Evolutionary conservation across 2,888 invertebrate species (phyloP).

Genomic region (Encarsia formosa): DNA sequence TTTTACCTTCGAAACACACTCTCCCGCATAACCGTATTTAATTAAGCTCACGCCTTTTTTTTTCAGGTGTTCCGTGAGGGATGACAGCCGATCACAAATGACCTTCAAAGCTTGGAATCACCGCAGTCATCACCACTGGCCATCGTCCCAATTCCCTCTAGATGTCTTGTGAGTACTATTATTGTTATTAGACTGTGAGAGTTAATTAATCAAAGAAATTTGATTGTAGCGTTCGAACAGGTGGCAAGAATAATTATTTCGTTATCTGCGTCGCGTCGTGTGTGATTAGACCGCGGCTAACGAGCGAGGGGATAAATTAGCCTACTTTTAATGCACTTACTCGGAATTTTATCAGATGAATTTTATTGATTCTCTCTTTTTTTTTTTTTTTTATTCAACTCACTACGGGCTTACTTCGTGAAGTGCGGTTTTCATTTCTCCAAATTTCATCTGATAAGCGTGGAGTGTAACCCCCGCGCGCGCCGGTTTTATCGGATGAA

Average conservation of each 20-base stretch:
- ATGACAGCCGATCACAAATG: slow-evolving; percentile 35
- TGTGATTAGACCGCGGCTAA: slow-evolving; percentile 4
- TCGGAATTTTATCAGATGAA: not conserved
- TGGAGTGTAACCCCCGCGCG: too few species aligned
- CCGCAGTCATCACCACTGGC: slow-evolving; percentile 48
- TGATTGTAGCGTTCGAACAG: too few species aligned
- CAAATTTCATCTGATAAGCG: too few species aligned
- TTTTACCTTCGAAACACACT: too few species aligned
- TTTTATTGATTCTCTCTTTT: not conserved
- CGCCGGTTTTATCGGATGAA: too few species aligned
- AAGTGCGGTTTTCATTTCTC: too few species aligned
- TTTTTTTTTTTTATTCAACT: not conserved
- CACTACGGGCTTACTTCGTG: too few species aligned
- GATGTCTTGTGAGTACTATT: slow-evolving; percentile 48
- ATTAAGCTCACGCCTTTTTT: too few species aligned
- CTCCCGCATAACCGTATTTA: too few species aligned
- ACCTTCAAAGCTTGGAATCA: slow-evolving; percentile 46
- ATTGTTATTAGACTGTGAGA: too few species aligned
- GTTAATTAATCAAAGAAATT: too few species aligned
- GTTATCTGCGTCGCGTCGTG: slow-evolving; percentile 1
- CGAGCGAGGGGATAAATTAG: slow-evolving; percentile 11
- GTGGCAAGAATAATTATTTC: slow-evolving; percentile 6
- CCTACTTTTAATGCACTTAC: slow-evolving; percentile 4
- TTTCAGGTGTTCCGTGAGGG: slow-evolving; percentile 4
- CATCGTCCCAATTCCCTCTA: slow-evolving; percentile 45